Conservation (phyloP, 2,797 vertebrate species). For the Neoniphon sammara region DNA sequence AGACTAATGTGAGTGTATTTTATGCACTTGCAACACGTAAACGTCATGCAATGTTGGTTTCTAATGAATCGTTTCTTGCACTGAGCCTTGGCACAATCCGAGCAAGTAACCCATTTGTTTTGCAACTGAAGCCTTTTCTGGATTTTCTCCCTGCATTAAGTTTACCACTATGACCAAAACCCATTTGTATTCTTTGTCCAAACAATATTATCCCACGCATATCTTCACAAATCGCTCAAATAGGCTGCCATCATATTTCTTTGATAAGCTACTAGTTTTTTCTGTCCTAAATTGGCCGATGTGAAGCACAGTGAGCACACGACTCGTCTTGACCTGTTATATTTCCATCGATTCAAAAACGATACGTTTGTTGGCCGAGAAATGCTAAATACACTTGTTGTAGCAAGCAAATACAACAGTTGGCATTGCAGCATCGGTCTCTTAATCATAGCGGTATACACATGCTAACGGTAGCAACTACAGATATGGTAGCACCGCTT, state of each 20-base stretch:
- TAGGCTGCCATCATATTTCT: neutral
- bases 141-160: neutral
- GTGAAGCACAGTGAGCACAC: conserved; percentile 4
- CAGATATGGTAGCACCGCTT: conserved; percentile 44
- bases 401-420: neutral
- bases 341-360: neutral
- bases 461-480: conserved; percentile 53
- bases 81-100: neutral
- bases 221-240: neutral
- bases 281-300: conserved; percentile 29
- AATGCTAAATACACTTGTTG: neutral
- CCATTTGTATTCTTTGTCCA: neutral
- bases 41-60: too few relatives aligned
- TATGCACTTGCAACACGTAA: neutral
- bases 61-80: neutral
- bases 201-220: neutral
- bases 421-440: neutral
- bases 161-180: neutral
- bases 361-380: neutral
- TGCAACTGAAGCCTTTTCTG: conserved; percentile 13
- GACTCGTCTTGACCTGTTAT: neutral
- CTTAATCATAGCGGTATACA: conserved; percentile 8
- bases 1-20: neutral
- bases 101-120: neutral
- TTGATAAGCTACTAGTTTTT: conserved; percentile 25